Evolutionary conservation across 2,113 vertebrate genomes (phyloP), one percentile per base, ranked within the genome.

Genomic region (Jaculus jaculus): DNA sequence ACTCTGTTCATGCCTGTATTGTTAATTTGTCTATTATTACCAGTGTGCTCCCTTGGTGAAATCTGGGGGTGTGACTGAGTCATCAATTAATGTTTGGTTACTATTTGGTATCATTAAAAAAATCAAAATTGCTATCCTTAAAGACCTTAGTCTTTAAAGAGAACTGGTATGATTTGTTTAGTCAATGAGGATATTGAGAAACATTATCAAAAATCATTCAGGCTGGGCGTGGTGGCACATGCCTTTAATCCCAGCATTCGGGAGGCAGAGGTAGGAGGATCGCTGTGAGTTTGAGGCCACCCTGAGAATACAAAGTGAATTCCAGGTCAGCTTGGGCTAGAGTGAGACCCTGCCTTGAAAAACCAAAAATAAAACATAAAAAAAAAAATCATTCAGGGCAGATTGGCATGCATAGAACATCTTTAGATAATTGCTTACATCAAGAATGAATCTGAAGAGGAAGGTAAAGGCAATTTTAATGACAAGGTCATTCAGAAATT

Each of bases 11-110:
- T 85, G 37, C 37, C 72, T 90, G 78, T 96, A 92, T 97, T 97
- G 97, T 39, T 69, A 63, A 51, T 93, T 92, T 97, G 94, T 75
- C 84, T 90, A 79, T 90, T 89, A 78, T 69, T 94, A 80, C 58
- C 91, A 95, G 16, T 28, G 20, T 61, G 13, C 65, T 21, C 7
- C 51, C 34, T 60, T 87, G 63, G 84, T 81, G n/a, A 93, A 88
- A 39, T 5, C 18, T 87, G 58, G 30, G 86, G 42, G 68, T 77
- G 28, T 60, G 68, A 75, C 58, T 74, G 7, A 93, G 42, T 82
- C 71, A 73, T 77, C 66, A 61, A 69, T 32, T 87, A 68, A 20
- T 71, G 37, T 68, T 78, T 83, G 66, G 69, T 89, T 68, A 81
- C 39, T 87, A 37, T 74, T 61, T 61, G 47, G 85, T 94, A 58